Conservation (phyloP, 2,888 invertebrate genomes). For the Machimus rusticus region DNA sequence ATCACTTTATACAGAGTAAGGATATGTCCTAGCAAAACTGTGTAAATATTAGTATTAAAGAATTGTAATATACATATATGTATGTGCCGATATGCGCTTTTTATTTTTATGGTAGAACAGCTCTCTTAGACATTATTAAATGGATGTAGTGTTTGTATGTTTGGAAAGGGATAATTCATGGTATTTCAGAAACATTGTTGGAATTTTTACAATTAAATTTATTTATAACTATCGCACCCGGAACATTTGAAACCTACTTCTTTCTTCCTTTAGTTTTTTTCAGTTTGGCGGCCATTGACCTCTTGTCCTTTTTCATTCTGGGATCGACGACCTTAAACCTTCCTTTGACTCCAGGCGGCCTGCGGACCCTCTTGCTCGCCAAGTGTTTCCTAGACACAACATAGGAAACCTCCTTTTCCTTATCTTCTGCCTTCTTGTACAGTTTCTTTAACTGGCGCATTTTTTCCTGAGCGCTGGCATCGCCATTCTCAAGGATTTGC, state of each 20-base stretch:
- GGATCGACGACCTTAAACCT: constrained; percentile 94
- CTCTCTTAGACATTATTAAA: no score
- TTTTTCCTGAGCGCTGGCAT: constrained; percentile 93
- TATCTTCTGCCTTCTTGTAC: constrained; percentile 89
- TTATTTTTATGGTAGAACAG: no score
- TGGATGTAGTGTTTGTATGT: no score
- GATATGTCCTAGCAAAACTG: background rate
- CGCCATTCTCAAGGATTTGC: constrained; percentile 87
- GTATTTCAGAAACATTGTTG: background rate
- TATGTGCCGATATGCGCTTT: background rate
- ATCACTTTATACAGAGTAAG: background rate
- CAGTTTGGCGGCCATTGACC: constrained; percentile 61
- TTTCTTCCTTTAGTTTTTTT: constrained; percentile 23
- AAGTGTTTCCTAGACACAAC: constrained; percentile 91
- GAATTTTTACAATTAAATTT: background rate
- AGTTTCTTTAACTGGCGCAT: constrained; percentile 88
- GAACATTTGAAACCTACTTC: background rate
- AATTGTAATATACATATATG: background rate
- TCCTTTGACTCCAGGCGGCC: constrained; percentile 90
- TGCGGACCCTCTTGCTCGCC: constrained; percentile 75
- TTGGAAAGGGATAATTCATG: no score
- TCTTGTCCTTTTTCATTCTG: constrained; percentile 92
- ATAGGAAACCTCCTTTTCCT: constrained; percentile 90
- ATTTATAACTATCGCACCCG: background rate
- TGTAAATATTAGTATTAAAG: background rate